Base-by-base conservation (phyloP, 2,888 invertebrate genomes). In the Watsonalla cultraria region DNA sequence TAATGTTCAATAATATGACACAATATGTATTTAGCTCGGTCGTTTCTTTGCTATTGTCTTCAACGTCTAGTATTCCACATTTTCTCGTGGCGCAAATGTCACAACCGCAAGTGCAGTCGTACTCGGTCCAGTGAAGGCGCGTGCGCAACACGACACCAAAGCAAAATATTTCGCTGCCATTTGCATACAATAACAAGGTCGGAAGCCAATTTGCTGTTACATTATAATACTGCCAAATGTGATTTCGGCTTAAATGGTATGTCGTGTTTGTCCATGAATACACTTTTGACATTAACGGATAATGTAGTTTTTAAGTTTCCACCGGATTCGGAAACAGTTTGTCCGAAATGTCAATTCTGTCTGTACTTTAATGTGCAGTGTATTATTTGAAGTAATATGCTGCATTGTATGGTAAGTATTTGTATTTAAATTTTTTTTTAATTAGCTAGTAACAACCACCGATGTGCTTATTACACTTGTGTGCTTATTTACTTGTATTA, bases 111-210 rank as follows among this genome's bases (percentile, higher is more conserved):
- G 68, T 61, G 59, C 65, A 61, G 59, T 54, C 62, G 61, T 53
- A 55, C 59, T 62, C 53, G 59, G 45, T 37, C 53, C 60, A 51
- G 68, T 65, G 70, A 76, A 76, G 76, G 77, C 72, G 66, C 66
- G 62, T 60, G 64, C 67, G 64, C 64, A 64, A 64, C 61, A 56
- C 56, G 55, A 52, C 49, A 49, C 47, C 8, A 60, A 55, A 61
- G 64, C 68, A 84, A 81, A 80, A 80, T 81, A 82, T 80, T 84
- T 80, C 70, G 74, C 74, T 61, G 67, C 69, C 57, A 83, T 86
- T 86, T 82, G 74, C 84, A 84, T 84, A 85, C 84, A 84, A 85
- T 85, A 72, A 80, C 80, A 84, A 86, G 84, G 80, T 75, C 78
- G 74, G 48, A 52, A 48, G 24, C 74, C 66, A 74, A 76, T 80